Evolutionary conservation across 2,888 invertebrate species (phyloP), one percentile per base, ranked within the genome.

Genomic region (Meteorus cinctellus): DNA sequence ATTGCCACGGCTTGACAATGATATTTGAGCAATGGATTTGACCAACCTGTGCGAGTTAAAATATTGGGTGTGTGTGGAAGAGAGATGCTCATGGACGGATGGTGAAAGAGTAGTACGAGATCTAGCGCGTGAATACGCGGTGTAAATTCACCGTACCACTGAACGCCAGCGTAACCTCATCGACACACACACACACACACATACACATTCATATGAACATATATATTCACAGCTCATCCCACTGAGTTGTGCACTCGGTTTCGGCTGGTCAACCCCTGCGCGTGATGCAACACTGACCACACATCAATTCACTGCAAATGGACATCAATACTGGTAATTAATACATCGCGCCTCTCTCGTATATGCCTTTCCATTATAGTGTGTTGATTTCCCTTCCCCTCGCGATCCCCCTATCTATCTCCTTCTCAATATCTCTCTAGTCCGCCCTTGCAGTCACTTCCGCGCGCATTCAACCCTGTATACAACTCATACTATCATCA

Each of bases 291-390:
- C 88, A 88, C 86, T 88, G 88, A 89, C 89, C 89, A 89, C 89
- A 89, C 89, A 89, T 89, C 89, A 89, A 89, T 89, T 89, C 89
- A 88, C 89, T 89, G 88, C 87, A 89, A 89, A 89, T 89, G 89
- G 89, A 89, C 89, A 89, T 89, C 89, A 89, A 89, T 89, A 89
- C 89, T 84, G 89, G 88, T 89, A 89, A 89, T 89, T 89, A 89
- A 89, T 89, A 89, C 89, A 89, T 89, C 89, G 89, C 89, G 88
- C 88, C 88, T 89, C 86, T 79, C 81, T 77, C 71, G 76, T 55
- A 55, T 55, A 19, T 55, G 55, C 55, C 55, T 19, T 19, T 55
- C n/a, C 19, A 55, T n/a, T 55, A 19, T 19, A 55, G 19, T 55
- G 19, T 19, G 55, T 55, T 55, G 19, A 55, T 55, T 19, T 19